These are phyloP conservation scores for Aurelia sp. DNA, from an alignment of 30 jellyfish, hydroid and myxozoan species.

Conservation along the genomic window DNA sequence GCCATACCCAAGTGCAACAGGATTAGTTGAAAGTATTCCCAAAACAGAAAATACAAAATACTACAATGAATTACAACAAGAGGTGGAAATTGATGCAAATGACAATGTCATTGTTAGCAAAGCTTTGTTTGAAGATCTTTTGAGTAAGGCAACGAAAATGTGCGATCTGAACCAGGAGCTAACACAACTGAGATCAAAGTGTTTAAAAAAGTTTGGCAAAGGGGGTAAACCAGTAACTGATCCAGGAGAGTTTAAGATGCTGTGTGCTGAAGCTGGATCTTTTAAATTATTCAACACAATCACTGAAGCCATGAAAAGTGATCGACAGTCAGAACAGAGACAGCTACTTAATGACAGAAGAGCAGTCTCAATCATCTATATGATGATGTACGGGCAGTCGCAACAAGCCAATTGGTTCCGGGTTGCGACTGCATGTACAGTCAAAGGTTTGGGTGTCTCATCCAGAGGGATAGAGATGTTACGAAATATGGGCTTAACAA, in stretches of 20 bases:
- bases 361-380: slow-evolving; percentile 20
- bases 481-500: slow-evolving; percentile 1
- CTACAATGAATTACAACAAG: too few species aligned
- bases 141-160: too few species aligned
- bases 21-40: too few species aligned
- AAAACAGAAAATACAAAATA: too few species aligned
- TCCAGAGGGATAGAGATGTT: slow-evolving; percentile 5
- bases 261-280: slow-evolving; percentile 31
- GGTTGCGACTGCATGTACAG: slow-evolving; percentile 5
- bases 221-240: slow-evolving; percentile 28
- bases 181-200: slow-evolving; percentile 1
- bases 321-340: slow-evolving; percentile 12
- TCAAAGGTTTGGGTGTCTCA: slow-evolving; percentile 19
- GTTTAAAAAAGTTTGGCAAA: slow-evolving; percentile 9
- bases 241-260: slow-evolving; percentile 14
- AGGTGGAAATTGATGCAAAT: too few species aligned
- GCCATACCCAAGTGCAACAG: too few species aligned
- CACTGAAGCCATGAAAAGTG: slow-evolving; percentile 1
- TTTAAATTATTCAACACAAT: background rate
- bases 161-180: background rate
- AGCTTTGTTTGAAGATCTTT: too few species aligned
- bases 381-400: slow-evolving; percentile 31
- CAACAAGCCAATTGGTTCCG: slow-evolving; percentile 41
- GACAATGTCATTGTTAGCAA: too few species aligned
- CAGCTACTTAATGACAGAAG: slow-evolving; percentile 7